A percentile compares a stretch with the other conserved stretches of the same genome.
Evolutionary conservation across 2,888 invertebrate species (phyloP).

Genomic region (Resseliella maxima): DNA sequence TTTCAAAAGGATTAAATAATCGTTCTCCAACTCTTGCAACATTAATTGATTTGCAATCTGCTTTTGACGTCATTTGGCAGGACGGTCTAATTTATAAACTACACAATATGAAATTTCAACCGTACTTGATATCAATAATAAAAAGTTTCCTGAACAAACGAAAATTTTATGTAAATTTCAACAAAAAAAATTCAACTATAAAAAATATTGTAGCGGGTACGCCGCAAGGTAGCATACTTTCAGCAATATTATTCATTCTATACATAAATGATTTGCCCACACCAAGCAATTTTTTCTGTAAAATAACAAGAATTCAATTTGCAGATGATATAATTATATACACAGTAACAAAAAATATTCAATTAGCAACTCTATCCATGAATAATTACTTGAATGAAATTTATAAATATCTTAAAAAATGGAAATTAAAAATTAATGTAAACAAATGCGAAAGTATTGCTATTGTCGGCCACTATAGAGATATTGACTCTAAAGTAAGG

Average conservation of each 20-base stretch:
- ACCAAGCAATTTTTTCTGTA: not conserved
- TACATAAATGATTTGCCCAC: not conserved
- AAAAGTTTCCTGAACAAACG: not conserved
- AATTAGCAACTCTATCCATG: not conserved
- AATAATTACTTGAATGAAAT: slow-evolving; percentile 7
- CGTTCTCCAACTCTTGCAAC: not conserved
- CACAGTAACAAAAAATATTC: not conserved
- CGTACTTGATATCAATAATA: not conserved
- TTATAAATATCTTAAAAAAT: not conserved
- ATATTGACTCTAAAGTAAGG: not conserved
- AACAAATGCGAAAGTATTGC: not conserved
- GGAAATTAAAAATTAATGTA: slow-evolving; percentile 28
- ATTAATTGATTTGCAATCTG: not conserved
- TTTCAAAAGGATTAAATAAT: not conserved
- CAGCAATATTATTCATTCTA: not conserved
- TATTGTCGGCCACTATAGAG: not conserved
- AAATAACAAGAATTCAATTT: not conserved
- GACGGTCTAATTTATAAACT: not conserved
- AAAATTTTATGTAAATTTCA: not conserved
- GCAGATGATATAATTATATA: not conserved
- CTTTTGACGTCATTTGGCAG: not conserved
- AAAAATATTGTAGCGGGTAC: not conserved
- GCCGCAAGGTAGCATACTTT: not conserved
- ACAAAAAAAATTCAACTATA: not conserved
- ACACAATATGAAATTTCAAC: not conserved